A percentile compares a stretch with the other conserved stretches of the same genome.
Evolutionary conservation across 2,888 invertebrate genomes (phyloP).

Genomic region (Sinotaia quadrata): DNA sequence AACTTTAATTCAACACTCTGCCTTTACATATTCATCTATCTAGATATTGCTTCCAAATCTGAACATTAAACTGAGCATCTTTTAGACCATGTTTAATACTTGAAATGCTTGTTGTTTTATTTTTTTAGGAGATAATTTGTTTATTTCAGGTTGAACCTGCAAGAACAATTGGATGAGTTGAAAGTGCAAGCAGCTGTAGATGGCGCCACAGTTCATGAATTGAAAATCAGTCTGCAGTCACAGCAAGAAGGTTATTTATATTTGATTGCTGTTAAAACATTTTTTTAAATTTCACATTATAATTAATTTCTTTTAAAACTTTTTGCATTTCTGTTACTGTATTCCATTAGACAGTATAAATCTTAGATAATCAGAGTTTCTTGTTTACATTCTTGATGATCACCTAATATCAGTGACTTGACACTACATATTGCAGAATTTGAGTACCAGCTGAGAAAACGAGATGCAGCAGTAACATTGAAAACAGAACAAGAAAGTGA

Average conservation of each 20-base stretch:
- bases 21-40: no score
- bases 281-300: no score
- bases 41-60: no score
- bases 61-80: no score
- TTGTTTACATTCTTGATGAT: no score
- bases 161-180: conserved; percentile 66
- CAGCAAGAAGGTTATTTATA: conserved; percentile 64
- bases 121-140: not conserved
- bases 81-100: not conserved
- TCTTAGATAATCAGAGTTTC: no score
- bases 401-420: no score
- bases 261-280: no score
- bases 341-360: no score
- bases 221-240: conserved; percentile 63
- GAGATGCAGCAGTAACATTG: conserved; percentile 1
- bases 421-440: conserved; percentile 29
- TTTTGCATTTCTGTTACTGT: no score
- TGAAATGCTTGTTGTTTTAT: not conserved
- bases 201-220: conserved; percentile 67
- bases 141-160: conserved; percentile 59
- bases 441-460: conserved; percentile 30
- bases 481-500: conserved; percentile 23
- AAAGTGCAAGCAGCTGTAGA: conserved; percentile 65
- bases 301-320: no score
- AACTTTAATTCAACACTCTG: no score